Percentiles rank a stretch among this genome's conserved stretches.
These are phyloP conservation scores for Cuniculus paca DNA, from an alignment of 2,797 vertebrate species.

Conservation along the genomic window DNA sequence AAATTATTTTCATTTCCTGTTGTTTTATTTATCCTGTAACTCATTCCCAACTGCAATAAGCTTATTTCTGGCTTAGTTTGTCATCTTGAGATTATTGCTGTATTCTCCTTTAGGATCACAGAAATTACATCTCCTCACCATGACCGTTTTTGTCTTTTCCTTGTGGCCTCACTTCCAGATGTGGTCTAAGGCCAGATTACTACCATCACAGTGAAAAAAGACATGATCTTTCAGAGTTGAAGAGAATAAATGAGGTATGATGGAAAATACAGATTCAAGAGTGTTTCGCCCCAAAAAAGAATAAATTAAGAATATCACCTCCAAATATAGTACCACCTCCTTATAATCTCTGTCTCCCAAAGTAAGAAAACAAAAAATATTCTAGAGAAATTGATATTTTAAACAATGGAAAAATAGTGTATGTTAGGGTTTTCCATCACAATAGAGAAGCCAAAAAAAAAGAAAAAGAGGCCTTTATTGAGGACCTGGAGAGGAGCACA, in stretches of 20 bases:
- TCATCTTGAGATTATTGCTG: neutral
- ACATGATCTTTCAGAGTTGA: constrained; percentile 29
- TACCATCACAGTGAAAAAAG: neutral
- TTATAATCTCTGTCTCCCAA: neutral
- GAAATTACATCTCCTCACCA: neutral
- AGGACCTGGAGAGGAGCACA: too few species aligned
- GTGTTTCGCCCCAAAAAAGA: neutral
- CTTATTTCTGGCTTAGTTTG: neutral
- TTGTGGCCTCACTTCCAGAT: neutral
- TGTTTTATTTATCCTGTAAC: neutral
- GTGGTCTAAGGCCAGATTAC: neutral
- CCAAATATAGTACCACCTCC: neutral
- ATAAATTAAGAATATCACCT: neutral
- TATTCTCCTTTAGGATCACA: neutral
- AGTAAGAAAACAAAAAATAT: constrained; percentile 12
- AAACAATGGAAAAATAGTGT: constrained; percentile 6
- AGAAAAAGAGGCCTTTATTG: too few species aligned
- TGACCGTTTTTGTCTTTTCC: constrained; percentile 34
- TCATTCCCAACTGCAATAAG: neutral
- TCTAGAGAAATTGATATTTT: constrained; percentile 38
- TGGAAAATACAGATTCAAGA: neutral
- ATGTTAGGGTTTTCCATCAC: too few species aligned
- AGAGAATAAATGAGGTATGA: constrained; percentile 29
- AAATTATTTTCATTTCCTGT: constrained; percentile 23
- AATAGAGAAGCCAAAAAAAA: too few species aligned